These are phyloP conservation scores for Ormyrus rosae DNA, from an alignment of 2,888 invertebrate species.

Conservation along the genomic window DNA sequence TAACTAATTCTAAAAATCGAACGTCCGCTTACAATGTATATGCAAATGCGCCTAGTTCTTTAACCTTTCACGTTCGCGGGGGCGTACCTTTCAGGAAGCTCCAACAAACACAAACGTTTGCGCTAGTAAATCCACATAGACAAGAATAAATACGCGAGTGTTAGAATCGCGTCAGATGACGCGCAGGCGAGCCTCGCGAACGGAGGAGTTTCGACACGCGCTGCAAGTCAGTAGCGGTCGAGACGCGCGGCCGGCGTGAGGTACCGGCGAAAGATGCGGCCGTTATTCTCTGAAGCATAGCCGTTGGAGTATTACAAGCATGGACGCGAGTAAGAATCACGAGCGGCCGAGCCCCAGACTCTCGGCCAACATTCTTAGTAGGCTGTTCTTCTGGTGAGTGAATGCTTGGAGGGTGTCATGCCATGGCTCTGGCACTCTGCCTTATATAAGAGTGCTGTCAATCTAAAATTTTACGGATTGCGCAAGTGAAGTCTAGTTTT, in stretches of 20 bases:
- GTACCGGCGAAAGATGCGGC: neutral
- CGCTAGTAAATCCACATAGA: neutral
- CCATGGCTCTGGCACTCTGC: too few relatives aligned
- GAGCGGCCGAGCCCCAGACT: conserved; percentile 81
- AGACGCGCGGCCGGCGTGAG: neutral
- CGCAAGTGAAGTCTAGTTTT: too few relatives aligned
- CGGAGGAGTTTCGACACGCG: neutral
- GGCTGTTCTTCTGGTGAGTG: conserved; percentile 82
- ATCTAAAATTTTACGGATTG: too few relatives aligned
- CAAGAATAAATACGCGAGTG: too few relatives aligned
- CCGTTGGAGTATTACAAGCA: neutral
- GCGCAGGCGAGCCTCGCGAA: neutral
- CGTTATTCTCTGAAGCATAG: neutral
- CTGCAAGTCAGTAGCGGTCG: neutral
- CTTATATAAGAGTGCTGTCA: too few relatives aligned
- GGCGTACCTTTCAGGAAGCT: too few relatives aligned
- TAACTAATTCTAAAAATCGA: too few relatives aligned
- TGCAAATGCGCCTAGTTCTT: too few relatives aligned
- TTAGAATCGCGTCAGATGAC: too few relatives aligned
- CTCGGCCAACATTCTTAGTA: conserved; percentile 79
- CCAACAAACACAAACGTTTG: neutral
- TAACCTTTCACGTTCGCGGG: too few relatives aligned
- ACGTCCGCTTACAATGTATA: too few relatives aligned
- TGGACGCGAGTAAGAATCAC: conserved; percentile 77
- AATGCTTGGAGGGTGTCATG: too few relatives aligned